A percentile compares a stretch with the other conserved stretches of the same genome.
Evolutionary conservation across 2,888 invertebrate genomes (phyloP).

Genomic region (Unio pictorum): DNA sequence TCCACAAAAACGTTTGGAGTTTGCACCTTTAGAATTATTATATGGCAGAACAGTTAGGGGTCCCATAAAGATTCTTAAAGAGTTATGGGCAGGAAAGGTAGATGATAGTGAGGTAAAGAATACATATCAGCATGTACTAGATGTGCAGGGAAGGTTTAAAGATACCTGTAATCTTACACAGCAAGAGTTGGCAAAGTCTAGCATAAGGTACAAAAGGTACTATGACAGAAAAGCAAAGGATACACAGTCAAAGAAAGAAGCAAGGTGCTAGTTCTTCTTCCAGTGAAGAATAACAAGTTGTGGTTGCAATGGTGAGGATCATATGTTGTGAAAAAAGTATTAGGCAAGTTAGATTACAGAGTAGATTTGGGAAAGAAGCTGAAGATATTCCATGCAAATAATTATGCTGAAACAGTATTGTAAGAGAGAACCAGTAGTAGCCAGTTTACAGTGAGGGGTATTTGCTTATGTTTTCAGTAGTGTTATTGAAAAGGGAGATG

Average conservation of each 20-base stretch:
- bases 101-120: constrained; percentile 13
- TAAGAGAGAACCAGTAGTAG: constrained; percentile 5
- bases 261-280: too few species aligned
- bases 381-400: constrained; percentile 22
- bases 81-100: constrained; percentile 17
- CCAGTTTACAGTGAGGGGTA: not conserved
- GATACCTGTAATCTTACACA: constrained; percentile 25
- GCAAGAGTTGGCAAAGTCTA: constrained; percentile 11
- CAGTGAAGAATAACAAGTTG: too few species aligned
- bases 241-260: too few species aligned
- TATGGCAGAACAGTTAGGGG: not conserved
- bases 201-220: constrained; percentile 13
- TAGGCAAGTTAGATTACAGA: constrained; percentile 20
- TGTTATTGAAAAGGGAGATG: too few species aligned
- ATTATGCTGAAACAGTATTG: constrained; percentile 18
- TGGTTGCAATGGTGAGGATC: too few species aligned
- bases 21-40: too few species aligned
- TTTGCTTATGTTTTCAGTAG: not conserved
- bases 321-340: constrained; percentile 12
- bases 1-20: too few species aligned
- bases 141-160: constrained; percentile 25
- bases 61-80: constrained; percentile 9
- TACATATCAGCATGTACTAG: constrained; percentile 35
- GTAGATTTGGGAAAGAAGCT: constrained; percentile 17
- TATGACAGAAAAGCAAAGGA: constrained; percentile 32